phyloP scores from a whole-genome alignment of 2,113 vertebrate species.

The Pavo muticus region DNA sequence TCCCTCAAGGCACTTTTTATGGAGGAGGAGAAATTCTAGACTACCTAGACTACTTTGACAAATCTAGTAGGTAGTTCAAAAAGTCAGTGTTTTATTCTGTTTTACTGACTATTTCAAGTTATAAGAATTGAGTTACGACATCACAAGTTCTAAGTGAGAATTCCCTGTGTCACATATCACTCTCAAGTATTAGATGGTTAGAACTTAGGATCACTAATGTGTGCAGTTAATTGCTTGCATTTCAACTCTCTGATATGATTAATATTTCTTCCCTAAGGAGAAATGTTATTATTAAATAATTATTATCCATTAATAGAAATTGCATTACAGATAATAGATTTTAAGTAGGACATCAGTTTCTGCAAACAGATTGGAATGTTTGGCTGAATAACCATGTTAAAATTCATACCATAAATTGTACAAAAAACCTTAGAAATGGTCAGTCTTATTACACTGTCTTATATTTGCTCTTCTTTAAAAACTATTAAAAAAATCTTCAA shows the following conservation, averaged over 20 bases:
- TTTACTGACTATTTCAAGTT: background rate
- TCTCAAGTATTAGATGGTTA: background rate
- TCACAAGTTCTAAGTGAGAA: background rate
- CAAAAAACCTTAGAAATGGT: background rate
- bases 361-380: background rate
- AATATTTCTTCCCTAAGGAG: background rate
- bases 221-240: background rate
- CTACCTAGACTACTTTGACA: background rate
- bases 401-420: background rate
- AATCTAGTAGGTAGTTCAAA: background rate
- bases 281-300: background rate
- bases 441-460: background rate
- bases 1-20: background rate
- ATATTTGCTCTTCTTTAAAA: background rate
- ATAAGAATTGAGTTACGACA: background rate
- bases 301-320: background rate
- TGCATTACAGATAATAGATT: background rate
- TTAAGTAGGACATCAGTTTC: background rate
- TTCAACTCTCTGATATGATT: background rate
- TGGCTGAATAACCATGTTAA: background rate
- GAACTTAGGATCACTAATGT: background rate
- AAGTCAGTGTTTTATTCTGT: background rate
- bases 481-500: background rate
- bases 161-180: background rate
- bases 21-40: background rate